Percentiles rank a stretch among this genome's conserved stretches.
Evolutionary conservation across 2,888 invertebrate genomes (phyloP).

Genomic region (Rhopalosiphum nymphaeae): DNA sequence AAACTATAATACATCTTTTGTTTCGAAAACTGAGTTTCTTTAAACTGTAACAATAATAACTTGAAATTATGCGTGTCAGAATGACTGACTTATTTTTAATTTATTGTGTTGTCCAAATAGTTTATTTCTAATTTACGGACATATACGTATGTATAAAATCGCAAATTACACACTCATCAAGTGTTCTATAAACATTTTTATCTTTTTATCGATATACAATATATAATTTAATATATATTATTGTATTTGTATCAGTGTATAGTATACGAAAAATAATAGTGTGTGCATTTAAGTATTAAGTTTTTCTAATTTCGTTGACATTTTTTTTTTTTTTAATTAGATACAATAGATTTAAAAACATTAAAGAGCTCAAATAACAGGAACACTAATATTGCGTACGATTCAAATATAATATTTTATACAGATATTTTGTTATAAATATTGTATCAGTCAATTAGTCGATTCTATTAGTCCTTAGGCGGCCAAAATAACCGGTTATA

Average conservation of each 20-base stretch:
- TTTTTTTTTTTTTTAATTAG: background rate
- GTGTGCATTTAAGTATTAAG: background rate
- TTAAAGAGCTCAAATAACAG: background rate
- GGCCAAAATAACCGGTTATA: slow-evolving; percentile 45
- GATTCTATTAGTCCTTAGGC: slow-evolving; percentile 16
- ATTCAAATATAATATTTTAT: background rate
- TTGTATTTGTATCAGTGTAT: background rate
- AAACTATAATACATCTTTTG: slow-evolving; percentile 16
- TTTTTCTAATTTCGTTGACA: background rate
- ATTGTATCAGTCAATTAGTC: slow-evolving; percentile 44
- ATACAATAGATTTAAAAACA: background rate
- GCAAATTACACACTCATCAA: too few species aligned
- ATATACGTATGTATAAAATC: background rate
- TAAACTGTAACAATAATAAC: slow-evolving; percentile 12
- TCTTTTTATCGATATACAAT: background rate
- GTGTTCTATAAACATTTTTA: slow-evolving; percentile 9
- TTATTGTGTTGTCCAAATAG: background rate
- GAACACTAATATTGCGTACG: background rate
- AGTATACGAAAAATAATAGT: background rate
- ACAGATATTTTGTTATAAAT: slow-evolving; percentile 32
- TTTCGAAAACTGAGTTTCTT: background rate
- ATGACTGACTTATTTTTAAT: slow-evolving; percentile 21
- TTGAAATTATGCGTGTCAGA: slow-evolving; percentile 15
- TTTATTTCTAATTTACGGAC: background rate
- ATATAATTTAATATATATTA: background rate